Evolutionary conservation across 2,888 invertebrate species (phyloP).

Genomic region (Pyrrhosoma nymphula): DNA sequence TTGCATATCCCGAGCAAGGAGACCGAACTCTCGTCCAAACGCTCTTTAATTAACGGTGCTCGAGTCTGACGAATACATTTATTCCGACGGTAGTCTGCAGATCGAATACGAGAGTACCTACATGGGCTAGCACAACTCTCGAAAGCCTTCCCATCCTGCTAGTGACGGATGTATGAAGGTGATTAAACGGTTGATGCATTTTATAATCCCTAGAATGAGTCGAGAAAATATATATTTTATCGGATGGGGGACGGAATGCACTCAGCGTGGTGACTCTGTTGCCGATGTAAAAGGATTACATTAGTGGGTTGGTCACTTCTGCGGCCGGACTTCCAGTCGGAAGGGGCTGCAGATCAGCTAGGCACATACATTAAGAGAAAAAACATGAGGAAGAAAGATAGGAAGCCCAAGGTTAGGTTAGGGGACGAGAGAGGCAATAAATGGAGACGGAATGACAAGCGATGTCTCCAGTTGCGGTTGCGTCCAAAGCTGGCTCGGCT

Average conservation of each 20-base stretch:
- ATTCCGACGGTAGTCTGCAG: neutral
- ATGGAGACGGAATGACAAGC: too few relatives aligned
- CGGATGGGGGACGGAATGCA: neutral
- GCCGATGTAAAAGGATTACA: too few relatives aligned
- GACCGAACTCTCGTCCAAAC: neutral
- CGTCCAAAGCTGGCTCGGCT: neutral
- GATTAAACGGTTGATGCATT: neutral
- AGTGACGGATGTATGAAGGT: neutral
- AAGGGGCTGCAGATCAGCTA: too few relatives aligned
- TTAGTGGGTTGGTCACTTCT: too few relatives aligned
- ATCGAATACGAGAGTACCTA: neutral
- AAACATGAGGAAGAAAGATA: too few relatives aligned
- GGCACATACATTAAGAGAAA: too few relatives aligned
- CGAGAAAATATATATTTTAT: neutral
- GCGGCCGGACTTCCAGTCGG: too few relatives aligned
- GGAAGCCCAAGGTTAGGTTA: too few relatives aligned
- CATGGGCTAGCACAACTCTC: neutral
- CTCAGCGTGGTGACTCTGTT: too few relatives aligned
- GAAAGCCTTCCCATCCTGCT: neutral
- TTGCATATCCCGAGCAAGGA: neutral
- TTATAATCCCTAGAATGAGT: neutral
- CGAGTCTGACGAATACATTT: neutral
- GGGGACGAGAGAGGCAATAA: too few relatives aligned
- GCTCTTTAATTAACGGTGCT: slow-evolving; percentile 3
- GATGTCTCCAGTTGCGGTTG: neutral